Conservation (phyloP, 2,113 vertebrate species). For the Hoplias malabaricus region DNA sequence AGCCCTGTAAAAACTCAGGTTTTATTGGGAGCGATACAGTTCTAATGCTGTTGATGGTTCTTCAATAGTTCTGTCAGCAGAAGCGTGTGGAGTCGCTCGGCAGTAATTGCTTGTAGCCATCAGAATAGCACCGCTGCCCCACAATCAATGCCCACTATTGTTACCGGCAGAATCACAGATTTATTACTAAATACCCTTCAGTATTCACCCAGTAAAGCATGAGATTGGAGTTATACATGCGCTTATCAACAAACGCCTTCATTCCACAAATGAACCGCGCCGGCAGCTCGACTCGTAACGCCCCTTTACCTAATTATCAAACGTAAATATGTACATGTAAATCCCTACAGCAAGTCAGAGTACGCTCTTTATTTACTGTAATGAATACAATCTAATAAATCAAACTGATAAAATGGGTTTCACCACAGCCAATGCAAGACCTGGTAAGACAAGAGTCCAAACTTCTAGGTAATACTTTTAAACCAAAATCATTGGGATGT, state of each 20-base stretch:
- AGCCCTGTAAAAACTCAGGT: constrained; percentile 53
- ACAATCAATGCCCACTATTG: constrained; percentile 61
- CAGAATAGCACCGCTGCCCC: constrained; percentile 52
- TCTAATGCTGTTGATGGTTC: constrained; percentile 58
- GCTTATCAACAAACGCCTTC: neutral
- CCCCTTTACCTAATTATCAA: neutral
- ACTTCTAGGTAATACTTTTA: too few relatives aligned
- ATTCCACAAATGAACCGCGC: neutral
- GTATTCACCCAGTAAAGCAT: constrained; percentile 52
- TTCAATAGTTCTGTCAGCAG: constrained; percentile 63
- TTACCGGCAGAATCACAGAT: constrained; percentile 61
- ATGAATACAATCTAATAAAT: too few relatives aligned
- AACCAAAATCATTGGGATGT: too few relatives aligned
- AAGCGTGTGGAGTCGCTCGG: constrained; percentile 53
- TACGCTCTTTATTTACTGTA: too few relatives aligned
- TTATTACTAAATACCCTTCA: constrained; percentile 53
- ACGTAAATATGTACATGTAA: neutral
- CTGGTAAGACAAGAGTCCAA: too few relatives aligned
- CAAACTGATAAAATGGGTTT: too few relatives aligned
- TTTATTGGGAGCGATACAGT: constrained; percentile 63
- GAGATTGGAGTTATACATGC: constrained; percentile 26
- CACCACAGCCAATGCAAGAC: too few relatives aligned
- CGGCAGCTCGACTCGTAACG: neutral
- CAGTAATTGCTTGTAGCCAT: constrained; percentile 68
- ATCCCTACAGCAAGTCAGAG: too few relatives aligned